Evolutionary conservation across 2,888 invertebrate species (phyloP).

Genomic region (Troides helena): DNA sequence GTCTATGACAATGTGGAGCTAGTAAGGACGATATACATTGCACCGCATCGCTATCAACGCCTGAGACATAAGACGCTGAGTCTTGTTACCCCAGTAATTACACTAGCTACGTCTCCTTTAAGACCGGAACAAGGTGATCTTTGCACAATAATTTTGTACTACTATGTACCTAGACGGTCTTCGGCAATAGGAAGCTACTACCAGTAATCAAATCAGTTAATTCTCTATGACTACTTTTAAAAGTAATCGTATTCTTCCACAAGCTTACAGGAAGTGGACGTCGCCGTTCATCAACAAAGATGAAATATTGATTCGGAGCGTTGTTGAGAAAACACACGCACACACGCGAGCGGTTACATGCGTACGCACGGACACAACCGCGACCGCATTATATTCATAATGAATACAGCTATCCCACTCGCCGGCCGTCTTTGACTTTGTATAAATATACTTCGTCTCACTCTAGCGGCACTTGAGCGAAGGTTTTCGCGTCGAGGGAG

Average conservation of each 20-base stretch:
- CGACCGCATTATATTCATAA: constrained; percentile 80
- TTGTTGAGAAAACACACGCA: constrained; percentile 68
- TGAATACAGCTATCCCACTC: constrained; percentile 80
- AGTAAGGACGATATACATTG: too few species aligned
- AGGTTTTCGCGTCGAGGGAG: constrained; percentile 59
- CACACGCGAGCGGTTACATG: constrained; percentile 51
- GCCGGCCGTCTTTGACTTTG: constrained; percentile 78
- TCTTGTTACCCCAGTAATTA: too few species aligned
- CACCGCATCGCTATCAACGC: too few species aligned
- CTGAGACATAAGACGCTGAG: too few species aligned
- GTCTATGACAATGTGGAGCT: too few species aligned
- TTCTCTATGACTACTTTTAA: neutral
- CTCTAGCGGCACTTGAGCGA: constrained; percentile 64
- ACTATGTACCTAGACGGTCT: too few species aligned
- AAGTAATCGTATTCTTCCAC: neutral
- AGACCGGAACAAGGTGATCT: too few species aligned
- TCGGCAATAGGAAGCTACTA: too few species aligned
- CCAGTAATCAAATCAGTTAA: too few species aligned
- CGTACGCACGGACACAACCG: constrained; percentile 73
- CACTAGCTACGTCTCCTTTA: too few species aligned
- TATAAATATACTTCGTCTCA: constrained; percentile 78
- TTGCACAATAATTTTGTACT: too few species aligned
- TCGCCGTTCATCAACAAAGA: constrained; percentile 62
- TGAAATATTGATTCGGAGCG: constrained; percentile 76
- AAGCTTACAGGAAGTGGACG: constrained; percentile 45